Evolutionary conservation across 2,113 vertebrate species (phyloP).

Genomic region (Hoplias malabaricus): DNA sequence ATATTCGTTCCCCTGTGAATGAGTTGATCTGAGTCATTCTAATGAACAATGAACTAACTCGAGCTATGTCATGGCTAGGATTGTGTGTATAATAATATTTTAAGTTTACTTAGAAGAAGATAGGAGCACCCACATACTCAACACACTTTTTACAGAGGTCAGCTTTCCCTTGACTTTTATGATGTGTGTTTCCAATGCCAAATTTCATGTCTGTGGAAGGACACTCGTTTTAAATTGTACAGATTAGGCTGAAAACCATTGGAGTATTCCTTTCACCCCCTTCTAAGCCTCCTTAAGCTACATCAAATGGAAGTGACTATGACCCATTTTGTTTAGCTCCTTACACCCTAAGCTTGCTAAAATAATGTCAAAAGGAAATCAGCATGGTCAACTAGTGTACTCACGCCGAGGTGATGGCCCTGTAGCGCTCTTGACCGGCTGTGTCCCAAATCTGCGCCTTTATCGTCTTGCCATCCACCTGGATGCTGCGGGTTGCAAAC

Average conservation of each 20-base stretch:
- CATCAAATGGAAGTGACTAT: background rate
- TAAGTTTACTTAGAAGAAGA: background rate
- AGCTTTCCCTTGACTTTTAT: too few species aligned
- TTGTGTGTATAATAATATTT: too few species aligned
- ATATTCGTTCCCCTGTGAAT: background rate
- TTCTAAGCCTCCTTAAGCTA: background rate
- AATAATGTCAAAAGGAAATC: background rate
- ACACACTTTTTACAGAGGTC: too few species aligned
- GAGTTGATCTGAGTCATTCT: background rate
- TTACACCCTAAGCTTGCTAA: background rate
- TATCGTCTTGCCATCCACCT: conserved; percentile 97
- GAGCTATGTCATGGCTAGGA: too few species aligned
- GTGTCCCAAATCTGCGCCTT: conserved; percentile 99
- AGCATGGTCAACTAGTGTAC: conserved; percentile 49
- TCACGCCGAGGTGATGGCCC: conserved; percentile 97
- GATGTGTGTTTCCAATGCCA: background rate
- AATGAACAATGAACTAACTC: too few species aligned
- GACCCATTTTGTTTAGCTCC: background rate
- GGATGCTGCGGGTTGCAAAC: conserved; percentile 96
- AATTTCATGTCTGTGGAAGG: too few species aligned
- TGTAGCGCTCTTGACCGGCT: conserved; percentile 94
- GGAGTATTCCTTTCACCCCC: background rate
- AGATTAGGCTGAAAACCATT: background rate
- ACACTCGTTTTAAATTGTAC: too few species aligned
- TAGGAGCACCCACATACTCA: too few species aligned